Evolutionary conservation across 2,888 invertebrate genomes (phyloP).

Genomic region (Proisotoma minuta): DNA sequence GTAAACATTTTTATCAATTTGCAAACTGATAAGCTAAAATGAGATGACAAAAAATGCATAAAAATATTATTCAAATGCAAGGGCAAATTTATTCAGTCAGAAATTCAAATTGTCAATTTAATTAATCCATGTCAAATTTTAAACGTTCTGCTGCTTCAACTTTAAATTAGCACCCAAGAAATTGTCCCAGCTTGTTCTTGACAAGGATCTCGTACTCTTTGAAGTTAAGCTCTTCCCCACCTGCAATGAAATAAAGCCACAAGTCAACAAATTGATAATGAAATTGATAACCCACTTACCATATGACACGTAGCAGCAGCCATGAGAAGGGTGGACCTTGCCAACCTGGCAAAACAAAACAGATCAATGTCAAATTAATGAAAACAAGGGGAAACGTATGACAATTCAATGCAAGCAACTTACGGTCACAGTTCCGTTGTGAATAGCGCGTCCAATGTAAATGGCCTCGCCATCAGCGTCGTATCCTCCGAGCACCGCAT

Average conservation of each 20-base stretch:
- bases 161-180: constrained; percentile 19
- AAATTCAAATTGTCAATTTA: not conserved
- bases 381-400: not conserved
- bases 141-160: not conserved
- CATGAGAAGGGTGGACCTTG: constrained; percentile 36
- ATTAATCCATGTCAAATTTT: not conserved
- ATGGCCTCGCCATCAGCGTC: constrained; percentile 28
- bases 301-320: constrained; percentile 33
- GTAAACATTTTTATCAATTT: not conserved
- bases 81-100: not conserved
- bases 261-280: not conserved
- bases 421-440: constrained; percentile 31
- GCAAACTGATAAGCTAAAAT: not conserved
- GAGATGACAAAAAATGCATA: too few relatives aligned
- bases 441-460: constrained; percentile 37
- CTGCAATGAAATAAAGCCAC: constrained; percentile 14
- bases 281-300: constrained; percentile 15
- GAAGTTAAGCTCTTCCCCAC: constrained; percentile 31
- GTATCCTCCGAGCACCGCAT: constrained; percentile 33
- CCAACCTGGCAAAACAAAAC: constrained; percentile 14
- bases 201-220: constrained; percentile 37
- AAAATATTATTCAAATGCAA: not conserved
- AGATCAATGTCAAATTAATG: not conserved
- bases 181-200: constrained; percentile 27
- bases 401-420: not conserved